Percentiles rank a stretch among this genome's conserved stretches.
phyloP scores from a whole-genome alignment of 2,113 vertebrate genomes.

The Coreoperca whiteheadi region DNA sequence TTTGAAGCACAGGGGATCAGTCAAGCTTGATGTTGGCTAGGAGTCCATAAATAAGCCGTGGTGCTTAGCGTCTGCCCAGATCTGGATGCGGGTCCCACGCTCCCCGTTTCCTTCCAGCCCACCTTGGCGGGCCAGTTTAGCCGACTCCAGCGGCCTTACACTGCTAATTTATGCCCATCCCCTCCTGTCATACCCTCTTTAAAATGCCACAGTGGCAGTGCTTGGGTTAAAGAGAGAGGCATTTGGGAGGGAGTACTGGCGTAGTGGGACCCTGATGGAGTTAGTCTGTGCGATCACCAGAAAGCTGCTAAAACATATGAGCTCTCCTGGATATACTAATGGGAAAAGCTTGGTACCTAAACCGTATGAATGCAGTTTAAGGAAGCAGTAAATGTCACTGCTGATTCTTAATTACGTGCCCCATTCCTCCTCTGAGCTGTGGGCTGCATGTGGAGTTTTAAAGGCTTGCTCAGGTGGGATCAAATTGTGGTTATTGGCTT shows the following conservation, averaged over 20 bases:
- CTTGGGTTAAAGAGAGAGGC: constrained; percentile 38
- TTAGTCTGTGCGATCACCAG: constrained; percentile 40
- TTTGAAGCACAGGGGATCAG: constrained; percentile 54
- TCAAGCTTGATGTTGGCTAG: constrained; percentile 38
- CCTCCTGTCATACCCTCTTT: constrained; percentile 65
- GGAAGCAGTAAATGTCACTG: constrained; percentile 80
- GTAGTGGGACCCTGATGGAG: constrained; percentile 47
- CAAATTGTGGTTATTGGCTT: constrained; percentile 48
- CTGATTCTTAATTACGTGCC: constrained; percentile 65
- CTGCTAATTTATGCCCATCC: constrained; percentile 71
- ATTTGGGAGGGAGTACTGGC: constrained; percentile 13
- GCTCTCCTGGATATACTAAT: constrained; percentile 61
- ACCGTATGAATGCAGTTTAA: constrained; percentile 40
- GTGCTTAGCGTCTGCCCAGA: constrained; percentile 49
- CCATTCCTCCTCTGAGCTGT: constrained; percentile 38
- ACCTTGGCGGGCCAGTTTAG: constrained; percentile 45
- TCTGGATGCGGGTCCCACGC: constrained; percentile 60
- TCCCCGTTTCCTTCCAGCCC: constrained; percentile 63
- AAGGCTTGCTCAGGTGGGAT: constrained; percentile 46
- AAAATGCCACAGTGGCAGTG: constrained; percentile 61
- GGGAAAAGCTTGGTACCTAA: constrained; percentile 59
- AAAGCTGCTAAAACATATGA: constrained; percentile 68
- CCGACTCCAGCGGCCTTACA: constrained; percentile 58
- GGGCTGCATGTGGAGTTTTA: constrained; percentile 39
- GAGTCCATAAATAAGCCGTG: constrained; percentile 71